These are phyloP conservation scores for Brachionus paranguensis DNA, from an alignment of 1,140 invertebrate species.

Conservation along the genomic window DNA sequence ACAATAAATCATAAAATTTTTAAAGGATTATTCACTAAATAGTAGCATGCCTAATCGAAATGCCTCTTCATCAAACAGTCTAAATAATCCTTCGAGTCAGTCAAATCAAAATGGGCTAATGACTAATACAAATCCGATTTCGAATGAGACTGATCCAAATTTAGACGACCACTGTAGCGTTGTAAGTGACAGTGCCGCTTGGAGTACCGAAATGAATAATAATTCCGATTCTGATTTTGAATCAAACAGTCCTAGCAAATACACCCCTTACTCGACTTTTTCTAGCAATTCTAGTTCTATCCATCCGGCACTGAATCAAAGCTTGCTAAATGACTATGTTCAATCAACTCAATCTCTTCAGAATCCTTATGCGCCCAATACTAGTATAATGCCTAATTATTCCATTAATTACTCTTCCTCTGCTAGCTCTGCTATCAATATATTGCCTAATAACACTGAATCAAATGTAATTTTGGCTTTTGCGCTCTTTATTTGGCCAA, in stretches of 20 bases:
- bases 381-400: not conserved
- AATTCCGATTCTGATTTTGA: conserved; percentile 36
- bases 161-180: conserved; percentile 23
- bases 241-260: conserved; percentile 39
- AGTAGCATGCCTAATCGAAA: not conserved
- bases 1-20: not conserved
- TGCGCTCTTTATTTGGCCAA: not conserved
- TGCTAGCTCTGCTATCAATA: conserved; percentile 24
- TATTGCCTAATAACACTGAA: not conserved
- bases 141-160: conserved; percentile 24
- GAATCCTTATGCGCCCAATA: not conserved
- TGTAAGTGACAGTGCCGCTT: conserved; percentile 27
- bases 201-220: conserved; percentile 36
- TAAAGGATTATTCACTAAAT: not conserved
- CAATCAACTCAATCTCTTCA: not conserved
- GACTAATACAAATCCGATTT: not conserved
- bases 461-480: conserved; percentile 6
- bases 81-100: not conserved
- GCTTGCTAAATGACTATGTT: not conserved
- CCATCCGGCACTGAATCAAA: conserved; percentile 29
- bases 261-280: conserved; percentile 30
- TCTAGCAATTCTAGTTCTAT: conserved; percentile 17
- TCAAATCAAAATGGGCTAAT: not conserved
- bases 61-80: not conserved
- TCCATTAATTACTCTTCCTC: conserved; percentile 9